Percentiles rank a stretch among this genome's conserved stretches.
phyloP scores from a whole-genome alignment of 1,140 invertebrate genomes.

The Mamestra configurata region DNA sequence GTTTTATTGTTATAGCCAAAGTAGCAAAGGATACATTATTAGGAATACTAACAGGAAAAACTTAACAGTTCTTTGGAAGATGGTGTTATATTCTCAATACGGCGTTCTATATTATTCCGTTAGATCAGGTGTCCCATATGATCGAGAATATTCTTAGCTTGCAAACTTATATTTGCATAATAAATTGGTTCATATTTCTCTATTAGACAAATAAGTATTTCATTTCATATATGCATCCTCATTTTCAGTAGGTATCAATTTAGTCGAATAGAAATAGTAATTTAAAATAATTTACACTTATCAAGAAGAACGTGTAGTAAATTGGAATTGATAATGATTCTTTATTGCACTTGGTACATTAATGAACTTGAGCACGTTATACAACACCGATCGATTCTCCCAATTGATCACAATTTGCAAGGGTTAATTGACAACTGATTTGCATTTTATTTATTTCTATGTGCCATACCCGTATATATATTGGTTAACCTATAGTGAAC shows the following conservation, averaged over 20 bases:
- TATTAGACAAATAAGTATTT: no score
- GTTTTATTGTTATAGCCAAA: background rate
- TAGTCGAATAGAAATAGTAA: background rate
- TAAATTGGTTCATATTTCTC: no score
- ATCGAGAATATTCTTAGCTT: background rate
- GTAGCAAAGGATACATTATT: background rate
- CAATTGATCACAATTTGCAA: slow-evolving; percentile 9
- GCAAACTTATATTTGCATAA: background rate
- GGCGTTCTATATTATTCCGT: no score
- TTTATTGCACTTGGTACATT: background rate
- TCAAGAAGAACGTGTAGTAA: no score
- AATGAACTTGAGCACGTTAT: background rate
- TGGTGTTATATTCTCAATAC: background rate
- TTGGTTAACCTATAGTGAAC: no score
- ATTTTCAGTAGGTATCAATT: background rate
- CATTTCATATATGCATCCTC: background rate
- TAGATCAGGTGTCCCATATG: background rate
- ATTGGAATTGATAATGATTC: background rate
- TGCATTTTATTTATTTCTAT: background rate
- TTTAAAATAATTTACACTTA: background rate
- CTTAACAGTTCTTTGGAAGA: background rate
- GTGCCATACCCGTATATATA: no score
- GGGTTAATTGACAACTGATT: background rate
- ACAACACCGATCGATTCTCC: background rate
- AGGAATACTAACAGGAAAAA: background rate